Evolutionary conservation across 2,888 invertebrate species (phyloP), one percentile per base, ranked within the genome.

Genomic region (Branchipolynoe longqiensis): DNA sequence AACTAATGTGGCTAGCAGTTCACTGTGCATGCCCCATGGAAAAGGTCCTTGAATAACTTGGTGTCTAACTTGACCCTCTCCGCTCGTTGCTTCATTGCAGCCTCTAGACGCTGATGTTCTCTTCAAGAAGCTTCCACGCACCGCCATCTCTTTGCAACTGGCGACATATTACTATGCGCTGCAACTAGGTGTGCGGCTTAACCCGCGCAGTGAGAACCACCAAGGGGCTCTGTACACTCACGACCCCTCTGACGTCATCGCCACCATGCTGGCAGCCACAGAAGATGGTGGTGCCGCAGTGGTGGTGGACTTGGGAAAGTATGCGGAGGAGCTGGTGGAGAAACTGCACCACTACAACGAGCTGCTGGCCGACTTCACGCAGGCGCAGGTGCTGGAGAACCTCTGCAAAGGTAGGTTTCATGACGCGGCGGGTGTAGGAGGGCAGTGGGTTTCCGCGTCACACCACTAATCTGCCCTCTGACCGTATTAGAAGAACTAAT

Each of bases 321-420:
- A 89, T 38, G 89, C 90, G 62, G 73, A 87, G 40, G 88, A 88
- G 31, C 87, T 91, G 78, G 89, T 91, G 2, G 88, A 90, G 25
- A 91, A 93, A 64, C 89, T 94, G 73, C 87, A 90, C 33, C 89
- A 92, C 40, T 94, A 94, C 86, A 89, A 92, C 69, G 92, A 92
- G 54, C 90, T 93, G 89, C 87, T 94, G 85, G 92, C 91, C 48
- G 94, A 94, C 88, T 93, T 92, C 87, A 90, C 92, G 48, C 94
- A 95, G 90, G 94, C 94, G 14, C 92, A 94, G 88, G 91, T 93
- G 18, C 90, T 95, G 25, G 91, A 93, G 81, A 90, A 91, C 40
- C 92, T 95, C 54, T 94, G 94, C 40, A 93, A 92, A 90, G 95
- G 94, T 78, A 25, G n/a, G n/a, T n/a, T n/a, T n/a, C n/a, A n/a